Base-by-base conservation (phyloP, 2,888 invertebrate species). In the Athalia cordata region DNA sequence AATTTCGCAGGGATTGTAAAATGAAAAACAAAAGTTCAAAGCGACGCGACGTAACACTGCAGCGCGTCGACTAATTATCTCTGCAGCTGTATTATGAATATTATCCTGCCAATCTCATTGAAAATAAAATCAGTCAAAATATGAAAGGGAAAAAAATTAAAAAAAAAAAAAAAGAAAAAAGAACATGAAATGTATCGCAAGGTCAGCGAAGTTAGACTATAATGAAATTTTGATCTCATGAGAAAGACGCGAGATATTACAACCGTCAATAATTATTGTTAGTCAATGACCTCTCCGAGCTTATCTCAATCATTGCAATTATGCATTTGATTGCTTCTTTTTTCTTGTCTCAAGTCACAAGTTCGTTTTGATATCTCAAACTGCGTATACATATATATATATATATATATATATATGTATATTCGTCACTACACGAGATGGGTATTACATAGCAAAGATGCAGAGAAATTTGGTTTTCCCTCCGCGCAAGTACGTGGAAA, bases 291-390 rank as follows among this genome's bases (percentile, higher is more conserved):
- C 75, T 75, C 52, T 11, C n/a, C 29, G 9, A 11, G 62, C 50
- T 75, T 75, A 75, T 75, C 75, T 62, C 9, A 50, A 62, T 50
- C 62, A 64, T 75, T 75, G 75, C 75, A 75, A 49, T 75, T 62
- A 29, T 29, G 50, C 47, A 50, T 75, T 75, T 75, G 5, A 62
- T 62, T 62, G 49, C 50, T 65, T 72, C 43, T 52, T 52, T 62
- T 52, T 5, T 50, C 47, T 62, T 50, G 75, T 11, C n/a, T 75
- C 49, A 29, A 75, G 45, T 62, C 62, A 47, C 62, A 64, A 75
- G 52, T 62, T 75, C 50, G 62, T 50, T 52, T 29, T 9, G 11
- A 62, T 62, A 75, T 47, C 45, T 66, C 49, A 15, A 5, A 62
- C 3, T 43, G 11, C 11, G 45, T 45, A 43, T 6, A 66, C 50